A percentile compares a stretch with the other conserved stretches of the same genome.
These are phyloP conservation scores for Danaus melanippus DNA, from an alignment of 1,140 invertebrate species.

Conservation along the genomic window DNA sequence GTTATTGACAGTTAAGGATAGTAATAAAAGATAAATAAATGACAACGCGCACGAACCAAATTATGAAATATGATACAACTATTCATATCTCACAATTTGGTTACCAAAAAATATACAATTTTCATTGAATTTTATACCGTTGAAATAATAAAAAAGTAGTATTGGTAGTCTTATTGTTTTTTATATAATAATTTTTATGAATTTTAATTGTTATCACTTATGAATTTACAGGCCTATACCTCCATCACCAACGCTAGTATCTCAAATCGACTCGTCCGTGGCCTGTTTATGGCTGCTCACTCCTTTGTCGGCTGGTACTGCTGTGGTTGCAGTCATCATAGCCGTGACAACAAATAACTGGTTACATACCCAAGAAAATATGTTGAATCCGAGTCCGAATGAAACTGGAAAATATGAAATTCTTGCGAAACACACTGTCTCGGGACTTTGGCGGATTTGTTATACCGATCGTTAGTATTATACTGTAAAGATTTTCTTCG, in stretches of 20 bases:
- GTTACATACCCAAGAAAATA: conserved; percentile 80
- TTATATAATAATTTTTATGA: no score
- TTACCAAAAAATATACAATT: no score
- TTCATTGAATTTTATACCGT: no score
- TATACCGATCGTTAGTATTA: conserved; percentile 78
- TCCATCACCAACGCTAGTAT: conserved; percentile 58
- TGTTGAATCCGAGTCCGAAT: conserved; percentile 77
- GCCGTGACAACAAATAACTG: conserved; percentile 80
- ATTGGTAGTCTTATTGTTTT: no score
- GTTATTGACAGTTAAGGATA: no score
- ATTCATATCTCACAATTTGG: no score
- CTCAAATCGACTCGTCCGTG: conserved; percentile 72
- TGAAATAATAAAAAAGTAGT: no score
- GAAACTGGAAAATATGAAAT: conserved; percentile 76
- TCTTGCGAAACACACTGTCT: conserved; percentile 78
- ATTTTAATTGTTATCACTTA: background rate
- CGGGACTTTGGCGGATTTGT: conserved; percentile 80
- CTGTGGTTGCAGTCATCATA: conserved; percentile 75
- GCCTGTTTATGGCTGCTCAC: conserved; percentile 77
- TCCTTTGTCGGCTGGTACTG: conserved; percentile 76
- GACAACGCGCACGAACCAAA: no score
- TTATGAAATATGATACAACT: no score
- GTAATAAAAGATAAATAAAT: no score
- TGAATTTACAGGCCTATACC: conserved; percentile 48
- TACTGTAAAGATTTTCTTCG: background rate